Evolutionary conservation across 2,113 vertebrate species (phyloP).

Genomic region (Narcine bancroftii): DNA sequence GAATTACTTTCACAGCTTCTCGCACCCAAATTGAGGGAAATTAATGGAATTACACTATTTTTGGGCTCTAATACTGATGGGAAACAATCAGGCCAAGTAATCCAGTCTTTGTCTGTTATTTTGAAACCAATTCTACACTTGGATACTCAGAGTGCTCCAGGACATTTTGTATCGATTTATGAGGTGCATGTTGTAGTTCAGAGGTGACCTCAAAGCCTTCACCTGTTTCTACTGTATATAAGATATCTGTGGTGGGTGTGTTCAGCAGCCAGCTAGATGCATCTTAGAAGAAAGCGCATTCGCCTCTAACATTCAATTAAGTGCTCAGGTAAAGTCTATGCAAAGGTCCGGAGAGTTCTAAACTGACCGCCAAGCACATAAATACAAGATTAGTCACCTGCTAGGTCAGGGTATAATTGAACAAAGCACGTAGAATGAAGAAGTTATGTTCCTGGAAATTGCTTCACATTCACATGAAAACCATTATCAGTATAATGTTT

Average conservation of each 20-base stretch:
- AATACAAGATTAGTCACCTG: not conserved
- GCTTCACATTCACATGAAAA: conserved; percentile 29
- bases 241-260: conserved; percentile 41
- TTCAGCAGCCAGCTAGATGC: conserved; percentile 43
- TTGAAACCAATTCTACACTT: conserved; percentile 48
- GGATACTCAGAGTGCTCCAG: conserved; percentile 45
- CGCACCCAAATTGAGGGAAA: conserved; percentile 43
- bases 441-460: not conserved
- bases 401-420: conserved; percentile 22
- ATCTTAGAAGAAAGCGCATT: conserved; percentile 35
- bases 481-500: conserved; percentile 33
- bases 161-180: conserved; percentile 45
- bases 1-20: conserved; percentile 43
- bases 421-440: not conserved
- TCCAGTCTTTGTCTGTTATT: conserved; percentile 46
- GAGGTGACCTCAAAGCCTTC: conserved; percentile 43
- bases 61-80: conserved; percentile 45
- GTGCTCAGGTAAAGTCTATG: not conserved
- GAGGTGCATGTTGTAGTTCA: conserved; percentile 40
- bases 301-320: conserved; percentile 41
- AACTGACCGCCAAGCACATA: conserved; percentile 1
- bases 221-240: conserved; percentile 41
- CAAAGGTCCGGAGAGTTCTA: conserved; percentile 5
- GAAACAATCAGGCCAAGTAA: conserved; percentile 47
- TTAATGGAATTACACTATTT: conserved; percentile 44